Conservation (phyloP, 1,140 invertebrate genomes). For the Diabrotica undecimpunctata region DNA sequence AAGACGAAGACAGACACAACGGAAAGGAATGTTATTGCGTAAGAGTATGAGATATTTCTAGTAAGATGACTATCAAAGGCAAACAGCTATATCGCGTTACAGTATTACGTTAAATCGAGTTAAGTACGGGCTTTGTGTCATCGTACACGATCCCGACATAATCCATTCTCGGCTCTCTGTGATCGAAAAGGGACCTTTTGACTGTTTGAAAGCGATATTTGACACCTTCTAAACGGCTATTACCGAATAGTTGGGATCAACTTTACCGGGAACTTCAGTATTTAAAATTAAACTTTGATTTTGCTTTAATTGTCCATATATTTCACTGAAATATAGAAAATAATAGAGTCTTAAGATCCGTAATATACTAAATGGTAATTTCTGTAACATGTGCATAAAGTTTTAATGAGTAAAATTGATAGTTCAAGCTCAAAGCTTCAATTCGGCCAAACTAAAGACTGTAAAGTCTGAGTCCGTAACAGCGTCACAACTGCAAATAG, state of each 20-base stretch:
- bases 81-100: conserved; percentile 26
- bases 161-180: not conserved
- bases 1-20: not conserved
- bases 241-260: not conserved
- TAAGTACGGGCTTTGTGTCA: conserved; percentile 18
- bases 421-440: no score
- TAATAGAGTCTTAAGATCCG: no score
- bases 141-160: not conserved
- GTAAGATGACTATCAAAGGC: conserved; percentile 26
- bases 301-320: no score
- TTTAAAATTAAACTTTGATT: not conserved
- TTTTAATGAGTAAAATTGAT: no score
- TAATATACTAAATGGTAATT: no score
- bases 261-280: no score
- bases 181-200: conserved; percentile 3
- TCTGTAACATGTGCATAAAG: no score
- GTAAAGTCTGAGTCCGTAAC: no score
- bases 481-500: no score
- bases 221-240: not conserved
- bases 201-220: not conserved
- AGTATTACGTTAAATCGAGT: conserved; percentile 23
- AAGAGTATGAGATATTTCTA: conserved; percentile 15
- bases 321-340: no score
- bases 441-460: no score
- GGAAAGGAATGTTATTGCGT: conserved; percentile 10